These are phyloP conservation scores for Papilio protenor DNA, from an alignment of 2,888 invertebrate genomes.

Conservation along the genomic window DNA sequence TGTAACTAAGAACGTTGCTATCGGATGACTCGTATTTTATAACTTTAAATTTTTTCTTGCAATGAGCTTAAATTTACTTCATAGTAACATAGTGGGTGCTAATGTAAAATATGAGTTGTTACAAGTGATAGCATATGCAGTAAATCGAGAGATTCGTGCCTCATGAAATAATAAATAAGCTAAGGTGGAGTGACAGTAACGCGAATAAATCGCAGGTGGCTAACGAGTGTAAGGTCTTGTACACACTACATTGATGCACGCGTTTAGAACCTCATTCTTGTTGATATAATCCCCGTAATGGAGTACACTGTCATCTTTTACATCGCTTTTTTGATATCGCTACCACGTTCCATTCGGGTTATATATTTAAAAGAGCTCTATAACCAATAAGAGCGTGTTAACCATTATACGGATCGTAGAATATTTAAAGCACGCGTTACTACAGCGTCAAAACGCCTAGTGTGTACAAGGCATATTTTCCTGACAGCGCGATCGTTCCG, in stretches of 20 bases:
- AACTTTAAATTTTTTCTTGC: neutral
- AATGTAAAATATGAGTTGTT: neutral
- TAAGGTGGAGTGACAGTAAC: conserved; percentile 58
- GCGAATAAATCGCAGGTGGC: conserved; percentile 61
- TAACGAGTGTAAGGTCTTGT: conserved; percentile 53
- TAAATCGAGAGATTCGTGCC: conserved; percentile 38
- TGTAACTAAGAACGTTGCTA: no score
- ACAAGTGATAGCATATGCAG: conserved; percentile 24
- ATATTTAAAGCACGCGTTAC: neutral
- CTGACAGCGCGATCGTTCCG: conserved; percentile 45
- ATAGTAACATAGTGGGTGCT: neutral
- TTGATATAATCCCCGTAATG: no score
- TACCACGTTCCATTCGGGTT: neutral
- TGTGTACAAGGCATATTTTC: neutral
- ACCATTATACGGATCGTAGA: neutral
- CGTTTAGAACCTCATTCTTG: neutral
- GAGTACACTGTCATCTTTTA: neutral
- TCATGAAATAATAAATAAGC: conserved; percentile 60
- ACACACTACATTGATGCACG: neutral
- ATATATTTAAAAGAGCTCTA: neutral
- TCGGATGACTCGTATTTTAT: neutral
- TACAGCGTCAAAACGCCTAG: neutral
- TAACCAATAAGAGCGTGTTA: neutral
- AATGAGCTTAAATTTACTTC: neutral
- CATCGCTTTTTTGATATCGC: neutral